Evolutionary conservation across 2,888 invertebrate genomes (phyloP), one percentile per base, ranked within the genome.

Genomic region (Epirrita christyi): DNA sequence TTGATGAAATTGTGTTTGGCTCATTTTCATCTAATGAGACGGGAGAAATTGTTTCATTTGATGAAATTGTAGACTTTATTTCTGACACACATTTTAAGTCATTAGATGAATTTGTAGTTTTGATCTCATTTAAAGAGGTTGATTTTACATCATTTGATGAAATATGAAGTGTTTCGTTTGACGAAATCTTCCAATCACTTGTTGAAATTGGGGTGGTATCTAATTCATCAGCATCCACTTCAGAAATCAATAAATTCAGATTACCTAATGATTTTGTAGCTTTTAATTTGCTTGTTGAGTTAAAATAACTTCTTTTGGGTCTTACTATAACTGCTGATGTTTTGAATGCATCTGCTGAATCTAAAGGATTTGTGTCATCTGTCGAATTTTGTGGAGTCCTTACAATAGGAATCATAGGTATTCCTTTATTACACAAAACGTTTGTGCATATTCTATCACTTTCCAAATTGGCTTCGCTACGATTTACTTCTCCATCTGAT

Each of bases 241-340:
- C 52, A 44, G 38, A 9, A 36, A 61, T 41, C 44, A 64, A 64
- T 15, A 55, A 29, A 32, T 49, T 56, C 28, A 63, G 53, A 50
- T 70, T 66, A 6, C 58, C 61, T 13, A 64, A 41, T n/a, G 61
- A 67, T 28, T 61, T 65, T 0, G 67, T 64, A 1, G 54, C 48
- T 47, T 59, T 65, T 52, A 67, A 46, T 29, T 55, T 63, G 38
- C 51, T 62, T 42, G 52, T 34, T 40, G 45, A 43, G 27, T 45
- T 36, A 9, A 64, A 50, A n/a, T 40, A 27, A 44, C 14, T 55
- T 54, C 38, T 34, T 13, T 42, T 50, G 10, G 32, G 29, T 28
- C 10, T 41, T 6, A 34, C n/a, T 34, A 13, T 44, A 21, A 36
- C 34, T n/a, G 28, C 21, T 7, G 29, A 14, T 7, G 21, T 41